Conservation (phyloP, 1,140 invertebrate species). For the Cydia amplana region DNA sequence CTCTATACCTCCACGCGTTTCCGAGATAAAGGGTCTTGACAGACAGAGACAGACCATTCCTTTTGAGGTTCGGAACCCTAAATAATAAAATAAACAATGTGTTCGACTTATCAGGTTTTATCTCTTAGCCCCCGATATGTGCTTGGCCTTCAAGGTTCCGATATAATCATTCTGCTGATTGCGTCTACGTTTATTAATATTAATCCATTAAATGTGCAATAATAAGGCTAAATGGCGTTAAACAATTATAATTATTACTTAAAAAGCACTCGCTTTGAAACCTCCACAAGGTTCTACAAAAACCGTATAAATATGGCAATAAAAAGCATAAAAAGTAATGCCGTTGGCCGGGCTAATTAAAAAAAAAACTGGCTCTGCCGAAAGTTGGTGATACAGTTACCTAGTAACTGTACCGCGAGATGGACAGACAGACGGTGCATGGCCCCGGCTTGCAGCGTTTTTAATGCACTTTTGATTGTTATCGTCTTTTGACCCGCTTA, state of each 20-base stretch:
- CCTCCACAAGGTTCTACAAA: conserved; percentile 12
- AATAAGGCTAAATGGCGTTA: not conserved
- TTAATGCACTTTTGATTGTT: conserved; percentile 23
- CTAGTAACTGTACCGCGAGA: conserved; percentile 68
- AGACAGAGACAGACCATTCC: too few species aligned
- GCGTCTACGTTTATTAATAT: not conserved
- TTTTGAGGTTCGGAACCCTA: too few species aligned
- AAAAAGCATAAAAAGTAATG: conserved; percentile 35
- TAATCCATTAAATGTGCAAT: not conserved
- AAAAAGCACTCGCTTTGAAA: not conserved
- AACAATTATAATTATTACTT: not conserved
- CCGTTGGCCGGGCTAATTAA: conserved; percentile 51
- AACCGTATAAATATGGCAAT: conserved; percentile 18
- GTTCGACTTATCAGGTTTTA: too few species aligned
- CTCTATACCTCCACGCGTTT: too few species aligned
- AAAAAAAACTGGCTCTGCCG: conserved; percentile 59
- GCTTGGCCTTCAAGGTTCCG: too few species aligned
- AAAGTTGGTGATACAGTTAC: conserved; percentile 71
- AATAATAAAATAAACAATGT: too few species aligned
- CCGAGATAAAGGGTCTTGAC: too few species aligned
- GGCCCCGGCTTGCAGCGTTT: conserved; percentile 30
- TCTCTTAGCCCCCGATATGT: too few species aligned
- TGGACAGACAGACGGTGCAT: conserved; percentile 49
- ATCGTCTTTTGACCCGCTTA: not conserved
- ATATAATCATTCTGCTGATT: not conserved